A percentile compares a stretch with the other conserved stretches of the same genome.
Conservation (phyloP, 2,888 invertebrate genomes). For the Sesia apiformis region DNA sequence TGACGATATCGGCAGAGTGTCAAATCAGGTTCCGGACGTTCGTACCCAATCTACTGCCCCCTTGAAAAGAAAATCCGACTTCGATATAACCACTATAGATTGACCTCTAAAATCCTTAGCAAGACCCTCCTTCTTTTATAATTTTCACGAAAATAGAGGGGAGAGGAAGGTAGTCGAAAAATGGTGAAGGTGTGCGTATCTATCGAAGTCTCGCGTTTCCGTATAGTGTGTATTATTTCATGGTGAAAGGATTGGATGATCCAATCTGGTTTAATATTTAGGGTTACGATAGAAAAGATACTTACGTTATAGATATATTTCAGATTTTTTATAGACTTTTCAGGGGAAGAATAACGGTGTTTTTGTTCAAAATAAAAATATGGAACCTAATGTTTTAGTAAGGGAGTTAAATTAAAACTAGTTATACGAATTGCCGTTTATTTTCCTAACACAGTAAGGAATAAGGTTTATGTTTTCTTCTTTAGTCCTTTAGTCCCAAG, state of each 20-base stretch:
- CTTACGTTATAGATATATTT: neutral
- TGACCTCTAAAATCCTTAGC: conserved; percentile 14
- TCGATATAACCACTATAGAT: conserved; percentile 20
- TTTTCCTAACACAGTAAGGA: too few relatives aligned
- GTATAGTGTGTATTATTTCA: neutral
- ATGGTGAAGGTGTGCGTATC: conserved; percentile 21
- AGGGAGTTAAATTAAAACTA: too few relatives aligned
- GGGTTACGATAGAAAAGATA: neutral
- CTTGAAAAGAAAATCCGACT: conserved; percentile 43
- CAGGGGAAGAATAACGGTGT: neutral
- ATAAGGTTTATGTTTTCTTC: too few relatives aligned
- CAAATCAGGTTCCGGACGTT: conserved; percentile 53
- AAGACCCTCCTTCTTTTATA: neutral
- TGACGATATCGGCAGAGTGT: conserved; percentile 50
- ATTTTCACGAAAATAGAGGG: neutral
- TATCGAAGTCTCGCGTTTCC: conserved; percentile 17
- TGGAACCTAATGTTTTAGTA: too few relatives aligned
- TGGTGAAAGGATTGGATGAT: neutral
- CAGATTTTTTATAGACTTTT: neutral
- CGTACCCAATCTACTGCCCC: conserved; percentile 45
- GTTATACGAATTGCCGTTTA: too few relatives aligned
- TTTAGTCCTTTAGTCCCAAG: too few relatives aligned
- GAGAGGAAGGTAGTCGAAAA: conserved; percentile 9
- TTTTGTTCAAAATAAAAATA: too few relatives aligned
- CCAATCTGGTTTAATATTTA: neutral